Percentiles rank a stretch among this genome's conserved stretches.
Conservation (phyloP, 2,797 vertebrate genomes). For the Argentina silus region DNA sequence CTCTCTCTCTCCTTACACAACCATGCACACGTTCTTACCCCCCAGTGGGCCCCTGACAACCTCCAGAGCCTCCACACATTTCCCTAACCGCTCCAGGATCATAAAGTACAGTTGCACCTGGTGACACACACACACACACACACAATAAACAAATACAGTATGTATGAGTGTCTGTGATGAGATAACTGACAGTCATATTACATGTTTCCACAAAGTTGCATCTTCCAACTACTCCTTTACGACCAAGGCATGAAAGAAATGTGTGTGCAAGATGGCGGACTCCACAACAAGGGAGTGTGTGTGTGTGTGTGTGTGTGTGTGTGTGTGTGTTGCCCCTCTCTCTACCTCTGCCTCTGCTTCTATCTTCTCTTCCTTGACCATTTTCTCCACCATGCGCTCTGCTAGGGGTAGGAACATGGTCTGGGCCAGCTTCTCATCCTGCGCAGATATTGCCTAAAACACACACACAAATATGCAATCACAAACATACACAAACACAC, state of each 20-base stretch:
- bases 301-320: no score
- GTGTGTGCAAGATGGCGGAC: no score
- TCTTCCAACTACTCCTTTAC: neutral
- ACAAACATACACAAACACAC: constrained; percentile 5
- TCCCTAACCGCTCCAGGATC: constrained; percentile 95
- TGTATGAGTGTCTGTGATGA: neutral
- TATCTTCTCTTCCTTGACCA: constrained; percentile 99
- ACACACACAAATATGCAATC: constrained; percentile 19
- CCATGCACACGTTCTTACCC: constrained; percentile 74
- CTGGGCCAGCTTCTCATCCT: constrained; percentile 95
- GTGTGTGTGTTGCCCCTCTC: no score
- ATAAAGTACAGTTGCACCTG: constrained; percentile 98
- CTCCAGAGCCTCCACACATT: constrained; percentile 93
- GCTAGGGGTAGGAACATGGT: constrained; percentile 98
- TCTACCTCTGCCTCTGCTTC: constrained; percentile 96
- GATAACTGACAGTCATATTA: constrained; percentile 6
- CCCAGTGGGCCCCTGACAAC: constrained; percentile 94
- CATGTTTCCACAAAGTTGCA: no score
- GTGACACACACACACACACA: constrained; percentile 1
- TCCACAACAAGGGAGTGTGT: no score
- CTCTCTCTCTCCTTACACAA: neutral
- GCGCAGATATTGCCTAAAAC: constrained; percentile 92
- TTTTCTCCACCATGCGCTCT: constrained; percentile 98
- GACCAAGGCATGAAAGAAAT: neutral
- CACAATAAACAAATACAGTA: no score